Evolutionary conservation across 2,888 invertebrate genomes (phyloP), one percentile per base, ranked within the genome.

Genomic region (Spialia ferax): DNA sequence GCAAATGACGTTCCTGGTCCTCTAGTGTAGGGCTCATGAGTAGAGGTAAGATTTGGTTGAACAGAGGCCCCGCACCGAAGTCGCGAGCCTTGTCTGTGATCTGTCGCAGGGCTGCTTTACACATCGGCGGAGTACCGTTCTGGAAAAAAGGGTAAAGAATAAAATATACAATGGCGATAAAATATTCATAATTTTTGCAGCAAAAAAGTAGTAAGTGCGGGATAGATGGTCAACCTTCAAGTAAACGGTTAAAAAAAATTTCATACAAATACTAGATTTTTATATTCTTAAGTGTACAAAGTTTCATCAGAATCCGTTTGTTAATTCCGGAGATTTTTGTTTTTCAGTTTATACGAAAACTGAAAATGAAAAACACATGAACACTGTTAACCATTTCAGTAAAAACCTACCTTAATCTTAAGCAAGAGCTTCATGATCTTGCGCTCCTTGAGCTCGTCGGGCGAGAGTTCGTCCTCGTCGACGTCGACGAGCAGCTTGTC

Each of bases 21-120:
- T 99, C 99, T 13, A 99, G 94, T 0, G 99, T 99, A 0, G 99
- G 99, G 38, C 99, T 99, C 99, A 99, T 99, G n/a, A 99, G 95
- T 70, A 99, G 94, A 0, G 99, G 99, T 62, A 99, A 92, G 78
- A 99, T 99, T 93, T 99, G 99, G 91, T 99, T 99, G 86, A 99
- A 99, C 1, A 99, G 94, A 0, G 99, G 99, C 0, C 99, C 99
- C 0, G 99, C 99, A 0, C 99, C 99, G 79, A 99, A 99, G 86
- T 99, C 99, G 54, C 99, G 95, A 0, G 99, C 99, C 80, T 99
- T 99, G 86, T 99, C 99, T 0, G 99, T 99, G 74, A 99, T 99
- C 89, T 99, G 99, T 69, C 99, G 95, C 32, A 99, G 91, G 0
- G 99, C 99, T 0, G 99, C 98, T 92, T 99, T 99, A 74, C 99